Evolutionary conservation across 1,140 invertebrate species (phyloP), one percentile per base, ranked within the genome.

Genomic region (Hypsibius dujardini): DNA sequence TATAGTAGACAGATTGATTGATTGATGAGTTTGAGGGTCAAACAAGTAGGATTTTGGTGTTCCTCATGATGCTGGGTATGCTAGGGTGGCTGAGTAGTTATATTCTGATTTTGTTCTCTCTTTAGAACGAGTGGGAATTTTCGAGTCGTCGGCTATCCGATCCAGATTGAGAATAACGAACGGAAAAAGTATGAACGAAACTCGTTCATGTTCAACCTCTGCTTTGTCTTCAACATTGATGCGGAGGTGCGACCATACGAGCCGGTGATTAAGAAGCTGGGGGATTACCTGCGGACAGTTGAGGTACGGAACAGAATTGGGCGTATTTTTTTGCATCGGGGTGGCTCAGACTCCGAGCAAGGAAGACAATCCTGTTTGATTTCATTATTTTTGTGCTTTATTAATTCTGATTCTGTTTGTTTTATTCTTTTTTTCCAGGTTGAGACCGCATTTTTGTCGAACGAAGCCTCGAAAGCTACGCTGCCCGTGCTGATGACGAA

Each of bases 111-210:
- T 46, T 74, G 28, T 76, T 76, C 70, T 71, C 70, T 82, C 2
- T 81, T 1, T 76, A 89, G 87, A 75, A 90, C 89, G 79, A 83
- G 86, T 2, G 81, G 87, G 72, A 88, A 89, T 59, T 86, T 86
- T 72, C 96, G 95, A 81, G 90, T 96, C 72, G 83, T 94, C 28
- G 93, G 94, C 0, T 96, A 90, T 81, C 93, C 94, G 0, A 87
- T 95, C 46, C 84, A 86, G 74, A 92, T 97, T 71, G 87, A 91
- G 75, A 86, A 91, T 76, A 84, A 87, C 70, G 28, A 28, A 28
- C 28, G 28, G 28, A 28, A 28, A 28, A 90, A 90, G 75, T 96
- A 96, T 83, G 85, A 86, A n/a, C 82, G 94, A 73, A 96, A 97
- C 82, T 88, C 90, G 46, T 89, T 92, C 75, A 87, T 94, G 71